Evolutionary conservation across 1,140 invertebrate genomes (phyloP).

Genomic region (Drosophila sproati): DNA sequence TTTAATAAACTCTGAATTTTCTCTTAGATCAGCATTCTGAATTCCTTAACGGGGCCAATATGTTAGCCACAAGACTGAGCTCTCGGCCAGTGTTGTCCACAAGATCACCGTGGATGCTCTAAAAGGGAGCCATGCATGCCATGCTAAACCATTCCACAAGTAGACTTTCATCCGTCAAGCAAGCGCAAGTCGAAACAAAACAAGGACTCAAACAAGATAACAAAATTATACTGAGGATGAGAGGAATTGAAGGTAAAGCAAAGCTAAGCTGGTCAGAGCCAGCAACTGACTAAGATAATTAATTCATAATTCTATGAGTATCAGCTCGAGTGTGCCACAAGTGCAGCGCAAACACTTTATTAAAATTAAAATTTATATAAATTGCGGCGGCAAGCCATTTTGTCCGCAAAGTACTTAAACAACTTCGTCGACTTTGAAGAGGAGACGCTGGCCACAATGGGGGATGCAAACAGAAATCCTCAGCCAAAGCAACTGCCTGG

Average conservation of each 20-base stretch:
- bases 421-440: constrained; percentile 45
- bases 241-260: not conserved
- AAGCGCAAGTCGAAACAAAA: not conserved
- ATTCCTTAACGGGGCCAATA: constrained; percentile 18
- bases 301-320: constrained; percentile 71
- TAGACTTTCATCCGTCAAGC: constrained; percentile 24
- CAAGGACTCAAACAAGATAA: not conserved
- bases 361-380: constrained; percentile 82
- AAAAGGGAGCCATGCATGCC: constrained; percentile 16
- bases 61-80: constrained; percentile 28
- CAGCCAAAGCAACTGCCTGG: not conserved
- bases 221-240: constrained; percentile 1
- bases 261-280: constrained; percentile 11
- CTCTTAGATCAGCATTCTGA: not conserved
- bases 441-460: constrained; percentile 20
- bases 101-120: constrained; percentile 40
- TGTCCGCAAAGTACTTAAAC: constrained; percentile 70
- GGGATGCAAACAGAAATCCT: constrained; percentile 29
- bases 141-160: constrained; percentile 23
- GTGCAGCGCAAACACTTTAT: constrained; percentile 79
- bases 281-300: constrained; percentile 55
- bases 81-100: constrained; percentile 39
- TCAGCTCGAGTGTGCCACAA: constrained; percentile 56
- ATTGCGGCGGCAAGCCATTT: constrained; percentile 76
- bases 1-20: too few species aligned